Percentiles rank a stretch among this genome's conserved stretches.
Conservation (phyloP, 53 echinoderm and acorn worm genomes). For the Paelopatides confundens region DNA sequence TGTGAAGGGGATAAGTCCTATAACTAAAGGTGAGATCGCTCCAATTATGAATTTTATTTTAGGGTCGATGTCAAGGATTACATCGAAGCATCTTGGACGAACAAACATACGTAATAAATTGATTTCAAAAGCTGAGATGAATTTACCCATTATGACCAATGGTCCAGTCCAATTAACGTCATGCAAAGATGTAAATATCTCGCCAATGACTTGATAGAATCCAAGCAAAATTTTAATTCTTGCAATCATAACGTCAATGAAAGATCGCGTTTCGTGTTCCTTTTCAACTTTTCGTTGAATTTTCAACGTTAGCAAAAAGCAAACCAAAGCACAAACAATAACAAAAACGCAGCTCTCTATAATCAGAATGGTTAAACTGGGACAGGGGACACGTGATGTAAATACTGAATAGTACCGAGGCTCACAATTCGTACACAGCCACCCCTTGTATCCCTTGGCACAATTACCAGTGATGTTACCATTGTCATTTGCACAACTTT, state of each 20-base stretch:
- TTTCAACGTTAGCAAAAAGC: slow-evolving; percentile 1
- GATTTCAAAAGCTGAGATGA: slow-evolving; percentile 13
- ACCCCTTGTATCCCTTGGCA: slow-evolving; percentile 3
- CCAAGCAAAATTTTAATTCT: slow-evolving; percentile 19
- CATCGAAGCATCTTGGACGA: slow-evolving; percentile 9
- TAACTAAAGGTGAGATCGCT: background rate
- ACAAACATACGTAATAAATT: slow-evolving; percentile 10
- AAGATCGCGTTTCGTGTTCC: background rate
- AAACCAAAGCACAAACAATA: background rate
- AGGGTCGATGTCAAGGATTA: background rate
- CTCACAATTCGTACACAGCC: slow-evolving; percentile 6
- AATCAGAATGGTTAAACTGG: background rate
- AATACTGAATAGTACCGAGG: background rate
- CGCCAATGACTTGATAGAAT: slow-evolving; percentile 39
- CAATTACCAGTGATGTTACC: background rate
- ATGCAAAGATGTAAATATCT: slow-evolving; percentile 6
- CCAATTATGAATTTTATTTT: slow-evolving; percentile 21
- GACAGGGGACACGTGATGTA: background rate
- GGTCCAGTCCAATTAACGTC: slow-evolving; percentile 32
- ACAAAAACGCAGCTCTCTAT: background rate
- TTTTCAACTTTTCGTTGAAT: background rate
- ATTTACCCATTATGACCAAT: background rate
- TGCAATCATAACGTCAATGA: slow-evolving; percentile 23
- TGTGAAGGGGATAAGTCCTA: background rate
- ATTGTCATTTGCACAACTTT: background rate